A percentile compares a stretch with the other conserved stretches of the same genome.
phyloP scores from a whole-genome alignment of 2,888 invertebrate species.

The Hypomecis atomaria region DNA sequence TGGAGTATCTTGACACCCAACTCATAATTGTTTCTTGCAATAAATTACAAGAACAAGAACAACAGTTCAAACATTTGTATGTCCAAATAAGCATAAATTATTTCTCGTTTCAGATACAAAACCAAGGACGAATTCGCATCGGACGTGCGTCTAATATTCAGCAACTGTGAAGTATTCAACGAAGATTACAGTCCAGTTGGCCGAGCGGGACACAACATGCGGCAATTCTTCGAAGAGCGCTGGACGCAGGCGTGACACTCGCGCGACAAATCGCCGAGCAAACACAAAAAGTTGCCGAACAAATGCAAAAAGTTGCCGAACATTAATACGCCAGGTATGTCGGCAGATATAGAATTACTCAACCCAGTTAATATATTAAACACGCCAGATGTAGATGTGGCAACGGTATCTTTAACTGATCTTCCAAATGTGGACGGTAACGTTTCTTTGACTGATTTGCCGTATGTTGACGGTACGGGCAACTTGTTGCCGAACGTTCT shows the following conservation, averaged over 20 bases:
- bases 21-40: too few relatives aligned
- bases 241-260: slow-evolving; percentile 83
- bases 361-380: too few relatives aligned
- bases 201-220: slow-evolving; percentile 96
- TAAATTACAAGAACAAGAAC: too few relatives aligned
- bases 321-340: neutral
- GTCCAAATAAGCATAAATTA: neutral
- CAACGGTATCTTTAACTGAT: too few relatives aligned
- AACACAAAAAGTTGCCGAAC: neutral
- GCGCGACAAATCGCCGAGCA: slow-evolving; percentile 13
- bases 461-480: too few relatives aligned
- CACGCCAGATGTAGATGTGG: too few relatives aligned
- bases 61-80: neutral
- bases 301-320: neutral
- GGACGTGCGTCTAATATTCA: slow-evolving; percentile 97
- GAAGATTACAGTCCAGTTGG: slow-evolving; percentile 99
- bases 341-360: neutral
- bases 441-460: too few relatives aligned
- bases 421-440: too few relatives aligned
- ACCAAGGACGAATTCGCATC: slow-evolving; percentile 95
- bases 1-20: too few relatives aligned
- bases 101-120: slow-evolving; percentile 89
- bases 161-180: slow-evolving; percentile 99
- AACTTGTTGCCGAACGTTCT: neutral
- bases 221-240: slow-evolving; percentile 95